Conservation (phyloP, 2,888 invertebrate genomes). For the Stenichneumon culpator region DNA sequence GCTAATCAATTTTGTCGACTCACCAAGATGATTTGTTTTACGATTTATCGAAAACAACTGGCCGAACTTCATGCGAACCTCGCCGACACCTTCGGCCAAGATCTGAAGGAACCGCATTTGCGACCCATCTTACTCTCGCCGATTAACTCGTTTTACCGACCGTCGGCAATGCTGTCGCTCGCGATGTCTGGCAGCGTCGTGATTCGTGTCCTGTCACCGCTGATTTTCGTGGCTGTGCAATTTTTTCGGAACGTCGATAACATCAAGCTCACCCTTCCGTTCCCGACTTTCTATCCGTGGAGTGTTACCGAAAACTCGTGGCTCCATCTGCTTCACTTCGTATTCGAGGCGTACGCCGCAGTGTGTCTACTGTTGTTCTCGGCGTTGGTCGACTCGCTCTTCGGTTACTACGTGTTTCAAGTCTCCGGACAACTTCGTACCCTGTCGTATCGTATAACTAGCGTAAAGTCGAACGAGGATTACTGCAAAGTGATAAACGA, state of each 20-base stretch:
- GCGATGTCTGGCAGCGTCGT: neutral
- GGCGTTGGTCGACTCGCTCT: constrained; percentile 71
- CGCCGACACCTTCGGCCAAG: constrained; percentile 27
- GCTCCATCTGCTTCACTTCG: constrained; percentile 65
- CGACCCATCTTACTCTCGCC: constrained; percentile 43
- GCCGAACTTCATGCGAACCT: constrained; percentile 43
- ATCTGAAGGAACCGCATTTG: constrained; percentile 9
- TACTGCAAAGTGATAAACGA: constrained; percentile 59
- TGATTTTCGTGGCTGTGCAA: constrained; percentile 42
- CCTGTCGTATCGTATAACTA: constrained; percentile 64
- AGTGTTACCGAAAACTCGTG: constrained; percentile 21
- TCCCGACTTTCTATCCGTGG: constrained; percentile 52
- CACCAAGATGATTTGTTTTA: neutral
- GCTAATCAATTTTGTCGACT: neutral
- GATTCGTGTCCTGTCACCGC: constrained; percentile 35
- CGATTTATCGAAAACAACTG: neutral
- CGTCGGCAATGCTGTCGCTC: neutral
- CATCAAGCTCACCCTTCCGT: constrained; percentile 36
- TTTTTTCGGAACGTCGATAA: constrained; percentile 1
- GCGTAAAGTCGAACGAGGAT: constrained; percentile 41
- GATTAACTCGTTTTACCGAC: constrained; percentile 27
- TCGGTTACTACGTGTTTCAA: constrained; percentile 75
- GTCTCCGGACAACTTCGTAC: constrained; percentile 73
- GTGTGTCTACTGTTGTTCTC: constrained; percentile 63
- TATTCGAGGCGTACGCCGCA: constrained; percentile 60